Evolutionary conservation across 30 jellyfish, hydroid and myxozoan genomes (phyloP), one percentile per base, ranked within the genome.

Genomic region (Cassiopea andromeda): DNA sequence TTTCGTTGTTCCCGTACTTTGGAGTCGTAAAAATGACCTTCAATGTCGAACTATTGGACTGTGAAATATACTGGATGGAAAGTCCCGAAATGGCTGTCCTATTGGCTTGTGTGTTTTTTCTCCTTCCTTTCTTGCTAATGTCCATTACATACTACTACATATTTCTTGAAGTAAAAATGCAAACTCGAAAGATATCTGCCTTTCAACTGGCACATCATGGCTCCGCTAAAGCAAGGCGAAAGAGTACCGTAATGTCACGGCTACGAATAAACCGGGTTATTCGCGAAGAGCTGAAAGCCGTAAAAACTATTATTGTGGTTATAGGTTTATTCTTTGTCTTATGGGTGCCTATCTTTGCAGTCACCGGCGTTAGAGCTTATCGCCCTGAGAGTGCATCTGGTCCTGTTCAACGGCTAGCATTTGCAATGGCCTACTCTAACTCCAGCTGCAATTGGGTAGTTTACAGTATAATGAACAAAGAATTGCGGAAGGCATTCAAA

Each of bases 401-500:
- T 13, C 60, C 82, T 50, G 75, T 84, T 27, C 91, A 84, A 80
- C 81, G 98, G 13, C 57, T 94, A 14, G 97, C 91, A 2, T 81
- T 94, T 66, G 89, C 87, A 6, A 75, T 94, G 48, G 97, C 97
- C 57, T 85, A 94, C 50, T 47, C 81, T 46, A 94, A 94, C 60
- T 89, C 97, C 7, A 67, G 97, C 60, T 89, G 97, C 82, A 94
- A 94, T 72, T 94, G 98, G 98, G 81, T 94, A 14, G 87, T 94
- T 5, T 94, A 94, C 90, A 90, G 98, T 71, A 93, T 94, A 16
- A 85, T 89, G 97, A 94, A 94, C 84, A 85, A 80, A 75, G 95
- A 85, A 14, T 46, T 94, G 74, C 83, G 98, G 46, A 43, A 64
- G 17, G 97, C 97, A 48, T 94, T 94, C 78, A 84, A 84, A 74